phyloP scores from a whole-genome alignment of 2,113 vertebrate species.

The Zapornia atra region DNA sequence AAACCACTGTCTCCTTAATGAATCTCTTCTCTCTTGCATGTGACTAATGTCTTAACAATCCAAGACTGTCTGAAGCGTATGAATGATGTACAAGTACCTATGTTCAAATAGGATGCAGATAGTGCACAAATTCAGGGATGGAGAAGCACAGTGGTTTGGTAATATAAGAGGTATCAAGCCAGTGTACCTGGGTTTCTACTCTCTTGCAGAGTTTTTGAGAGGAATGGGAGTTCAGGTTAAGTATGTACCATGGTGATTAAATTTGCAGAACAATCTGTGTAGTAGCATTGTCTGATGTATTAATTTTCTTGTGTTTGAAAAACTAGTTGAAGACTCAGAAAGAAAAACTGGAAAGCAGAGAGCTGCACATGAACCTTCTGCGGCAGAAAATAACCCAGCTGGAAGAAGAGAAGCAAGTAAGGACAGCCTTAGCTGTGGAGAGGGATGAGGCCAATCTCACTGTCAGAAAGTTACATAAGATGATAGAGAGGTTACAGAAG shows the following conservation, averaged over 20 bases:
- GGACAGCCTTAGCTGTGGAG: slow-evolving; percentile 73
- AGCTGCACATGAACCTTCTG: slow-evolving; percentile 87
- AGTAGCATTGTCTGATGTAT: not conserved
- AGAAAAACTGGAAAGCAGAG: slow-evolving; percentile 86
- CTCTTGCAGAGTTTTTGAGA: not conserved
- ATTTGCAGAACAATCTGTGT: not conserved
- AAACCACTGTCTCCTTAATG: not conserved
- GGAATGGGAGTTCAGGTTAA: not conserved
- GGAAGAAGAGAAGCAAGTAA: slow-evolving; percentile 83
- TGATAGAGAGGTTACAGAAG: slow-evolving; percentile 82
- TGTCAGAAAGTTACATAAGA: slow-evolving; percentile 82
- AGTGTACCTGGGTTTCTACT: not conserved
- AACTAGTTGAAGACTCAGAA: slow-evolving; percentile 86
- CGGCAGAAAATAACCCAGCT: slow-evolving; percentile 85
- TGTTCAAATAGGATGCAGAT: not conserved
- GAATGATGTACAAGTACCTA: not conserved
- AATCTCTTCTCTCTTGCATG: not conserved
- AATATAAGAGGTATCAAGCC: not conserved
- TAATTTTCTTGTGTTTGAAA: not conserved
- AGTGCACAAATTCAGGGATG: not conserved
- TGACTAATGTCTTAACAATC: not conserved
- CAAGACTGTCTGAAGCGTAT: not conserved
- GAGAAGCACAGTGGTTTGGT: not conserved
- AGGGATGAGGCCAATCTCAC: slow-evolving; percentile 78
- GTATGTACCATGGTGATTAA: not conserved